Evolutionary conservation across 2,797 vertebrate species (phyloP).

Genomic region (Nannoperca australis): DNA sequence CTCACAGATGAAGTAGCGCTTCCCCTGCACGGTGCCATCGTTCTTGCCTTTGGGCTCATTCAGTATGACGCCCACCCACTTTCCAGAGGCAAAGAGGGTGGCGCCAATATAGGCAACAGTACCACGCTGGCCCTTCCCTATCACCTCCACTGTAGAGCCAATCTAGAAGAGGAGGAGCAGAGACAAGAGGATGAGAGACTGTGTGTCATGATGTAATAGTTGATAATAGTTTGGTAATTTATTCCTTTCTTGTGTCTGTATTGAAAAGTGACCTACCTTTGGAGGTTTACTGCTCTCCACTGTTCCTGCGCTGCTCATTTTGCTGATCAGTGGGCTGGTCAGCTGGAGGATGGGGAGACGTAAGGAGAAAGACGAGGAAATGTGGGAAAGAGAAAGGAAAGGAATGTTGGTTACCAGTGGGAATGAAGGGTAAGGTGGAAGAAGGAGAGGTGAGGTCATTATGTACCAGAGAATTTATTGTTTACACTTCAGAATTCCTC

Average conservation of each 20-base stretch:
- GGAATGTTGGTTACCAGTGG: background rate
- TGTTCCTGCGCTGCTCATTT: conserved; percentile 89
- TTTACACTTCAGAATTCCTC: conserved; percentile 25
- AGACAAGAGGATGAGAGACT: background rate
- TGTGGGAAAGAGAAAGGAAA: background rate
- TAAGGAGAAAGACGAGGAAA: background rate
- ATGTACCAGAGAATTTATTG: conserved; percentile 7
- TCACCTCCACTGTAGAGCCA: conserved; percentile 94
- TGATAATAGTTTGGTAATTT: fast-evolving
- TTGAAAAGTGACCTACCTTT: conserved; percentile 63
- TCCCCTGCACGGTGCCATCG: conserved; percentile 95
- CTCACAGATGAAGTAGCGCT: conserved; percentile 94
- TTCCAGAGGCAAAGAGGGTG: conserved; percentile 96
- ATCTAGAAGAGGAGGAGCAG: conserved; percentile 77
- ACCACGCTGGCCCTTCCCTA: conserved; percentile 95
- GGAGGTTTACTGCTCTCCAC: conserved; percentile 89
- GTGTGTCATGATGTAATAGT: background rate
- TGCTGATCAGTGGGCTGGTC: conserved; percentile 87
- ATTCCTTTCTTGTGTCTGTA: background rate
- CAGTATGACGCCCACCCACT: conserved; percentile 97
- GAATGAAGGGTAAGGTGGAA: background rate
- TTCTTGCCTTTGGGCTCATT: conserved; percentile 98
- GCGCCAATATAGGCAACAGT: conserved; percentile 96
- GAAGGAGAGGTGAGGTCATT: conserved; percentile 7
- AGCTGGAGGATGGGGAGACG: conserved; percentile 61